Evolutionary conservation across 2,113 vertebrate species (phyloP).

Genomic region (Limnothrissa miodon): DNA sequence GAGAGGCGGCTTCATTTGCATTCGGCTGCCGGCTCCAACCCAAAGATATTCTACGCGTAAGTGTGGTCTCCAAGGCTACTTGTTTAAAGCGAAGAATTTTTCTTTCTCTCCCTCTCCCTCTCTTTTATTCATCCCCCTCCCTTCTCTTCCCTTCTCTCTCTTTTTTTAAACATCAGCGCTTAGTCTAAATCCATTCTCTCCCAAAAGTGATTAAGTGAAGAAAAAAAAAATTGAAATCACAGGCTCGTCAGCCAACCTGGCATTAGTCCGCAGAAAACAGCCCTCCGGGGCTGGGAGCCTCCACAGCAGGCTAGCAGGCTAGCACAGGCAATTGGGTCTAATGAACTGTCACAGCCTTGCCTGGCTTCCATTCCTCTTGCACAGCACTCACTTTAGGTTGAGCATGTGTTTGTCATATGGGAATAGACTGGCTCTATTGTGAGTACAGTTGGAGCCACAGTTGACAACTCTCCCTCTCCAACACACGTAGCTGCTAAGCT

Average conservation of each 20-base stretch:
- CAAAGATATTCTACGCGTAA: conserved; percentile 55
- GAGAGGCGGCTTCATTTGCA: conserved; percentile 62
- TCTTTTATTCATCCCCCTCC: not conserved
- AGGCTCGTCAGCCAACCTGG: conserved; percentile 27
- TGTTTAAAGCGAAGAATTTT: conserved; percentile 37
- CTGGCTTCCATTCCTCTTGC: not conserved
- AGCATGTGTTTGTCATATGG: conserved; percentile 20
- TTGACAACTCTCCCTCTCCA: not conserved
- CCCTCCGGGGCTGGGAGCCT: conserved; percentile 23
- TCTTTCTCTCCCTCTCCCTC: conserved; percentile 9
- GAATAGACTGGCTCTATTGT: conserved; percentile 23
- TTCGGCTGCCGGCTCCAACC: conserved; percentile 49
- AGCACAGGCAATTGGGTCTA: conserved; percentile 20
- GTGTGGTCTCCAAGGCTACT: conserved; percentile 42
- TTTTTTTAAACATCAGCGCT: conserved; percentile 41
- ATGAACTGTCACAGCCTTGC: conserved; percentile 31
- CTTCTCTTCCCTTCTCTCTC: conserved; percentile 45
- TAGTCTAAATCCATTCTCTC: conserved; percentile 35
- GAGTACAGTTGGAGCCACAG: conserved; percentile 21
- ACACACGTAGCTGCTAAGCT: not conserved
- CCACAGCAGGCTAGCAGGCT: conserved; percentile 26
- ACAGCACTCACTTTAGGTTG: conserved; percentile 18
- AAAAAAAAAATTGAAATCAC: conserved; percentile 46
- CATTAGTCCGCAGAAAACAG: conserved; percentile 35
- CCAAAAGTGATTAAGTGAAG: conserved; percentile 37